phyloP scores from a whole-genome alignment of 2,113 vertebrate genomes.

The Triplophysa dalaica region DNA sequence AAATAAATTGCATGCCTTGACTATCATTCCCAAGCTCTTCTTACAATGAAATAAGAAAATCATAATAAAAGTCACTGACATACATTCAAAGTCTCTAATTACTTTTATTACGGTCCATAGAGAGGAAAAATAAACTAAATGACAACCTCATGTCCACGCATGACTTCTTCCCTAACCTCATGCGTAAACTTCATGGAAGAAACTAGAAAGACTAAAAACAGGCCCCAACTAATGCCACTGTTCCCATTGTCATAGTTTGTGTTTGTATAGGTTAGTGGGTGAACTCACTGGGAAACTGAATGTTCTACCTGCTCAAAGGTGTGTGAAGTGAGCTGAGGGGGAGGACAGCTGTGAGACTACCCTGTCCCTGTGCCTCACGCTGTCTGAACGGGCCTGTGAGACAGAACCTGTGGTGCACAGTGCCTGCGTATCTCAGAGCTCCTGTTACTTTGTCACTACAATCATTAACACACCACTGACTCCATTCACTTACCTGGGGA shows the following conservation, averaged over 20 bases:
- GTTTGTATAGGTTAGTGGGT: background rate
- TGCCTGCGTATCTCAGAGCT: background rate
- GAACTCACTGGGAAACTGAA: background rate
- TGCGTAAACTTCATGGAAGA: too few relatives aligned
- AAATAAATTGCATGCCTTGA: too few relatives aligned
- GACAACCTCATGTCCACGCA: too few relatives aligned
- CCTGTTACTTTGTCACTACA: background rate
- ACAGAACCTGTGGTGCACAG: slow-evolving; percentile 10
- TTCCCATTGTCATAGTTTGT: background rate
- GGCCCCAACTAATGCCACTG: background rate
- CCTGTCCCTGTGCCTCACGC: background rate
- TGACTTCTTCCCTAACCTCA: too few relatives aligned
- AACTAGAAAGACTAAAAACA: background rate
- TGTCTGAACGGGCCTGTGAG: slow-evolving; percentile 14
- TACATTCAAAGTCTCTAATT: too few relatives aligned
- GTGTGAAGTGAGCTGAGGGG: slow-evolving; percentile 5
- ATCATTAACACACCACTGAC: slow-evolving; percentile 25
- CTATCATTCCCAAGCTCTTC: too few relatives aligned
- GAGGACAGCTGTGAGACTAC: background rate
- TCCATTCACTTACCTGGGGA: slow-evolving; percentile 20
- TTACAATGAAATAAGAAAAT: too few relatives aligned
- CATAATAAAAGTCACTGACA: too few relatives aligned
- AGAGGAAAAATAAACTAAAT: too few relatives aligned
- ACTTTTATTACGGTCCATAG: too few relatives aligned
- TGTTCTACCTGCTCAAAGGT: slow-evolving; percentile 14